Evolutionary conservation across 2,113 vertebrate genomes (phyloP), one percentile per base, ranked within the genome.

Genomic region (Aptenodytes patagonicus): DNA sequence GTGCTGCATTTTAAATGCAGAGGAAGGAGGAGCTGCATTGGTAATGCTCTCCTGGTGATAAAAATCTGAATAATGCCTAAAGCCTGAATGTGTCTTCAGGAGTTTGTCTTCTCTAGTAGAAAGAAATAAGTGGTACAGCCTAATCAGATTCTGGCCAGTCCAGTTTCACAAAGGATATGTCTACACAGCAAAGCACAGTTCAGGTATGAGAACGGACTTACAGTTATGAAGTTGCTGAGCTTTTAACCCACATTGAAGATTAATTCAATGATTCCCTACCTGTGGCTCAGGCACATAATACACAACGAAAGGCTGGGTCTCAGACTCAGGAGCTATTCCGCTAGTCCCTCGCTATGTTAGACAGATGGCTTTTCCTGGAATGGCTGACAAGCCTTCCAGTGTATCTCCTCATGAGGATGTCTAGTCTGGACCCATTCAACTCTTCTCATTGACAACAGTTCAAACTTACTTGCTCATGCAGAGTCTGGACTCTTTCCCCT

Each of bases 11-110:
- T 93, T 86, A 90, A 93, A 87, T 51, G 28, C 40, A 87, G 70
- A 79, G 38, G 60, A 47, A 61, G 57, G 55, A 94, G 75, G 32
- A 97, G 70, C 75, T 85, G 51, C 76, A 95, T 19, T 55, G 64
- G 75, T 73, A 95, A 97, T 86, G 91, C 61, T 97, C 38, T 88
- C 87, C 76, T 49, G 91, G 49, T 83, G 25, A 28, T 64, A 79
- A 81, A 83, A 91, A 79, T 79, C 60, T 90, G 68, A 96, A 87
- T 94, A 94, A 97, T 84, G 60, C 71, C 95, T 83, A 54, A 60
- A 68, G 70, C 80, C 64, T 66, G 42, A 60, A 90, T 5, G 5
- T 40, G 40, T 61, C 51, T 93, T 60, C 64, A 95, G 83, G 89
- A 94, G 76, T 55, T 58, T 95, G 38, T 29, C 54, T 83, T 91